These are phyloP conservation scores for Pollenia labialis DNA, from an alignment of 2,888 invertebrate species.

Conservation along the genomic window DNA sequence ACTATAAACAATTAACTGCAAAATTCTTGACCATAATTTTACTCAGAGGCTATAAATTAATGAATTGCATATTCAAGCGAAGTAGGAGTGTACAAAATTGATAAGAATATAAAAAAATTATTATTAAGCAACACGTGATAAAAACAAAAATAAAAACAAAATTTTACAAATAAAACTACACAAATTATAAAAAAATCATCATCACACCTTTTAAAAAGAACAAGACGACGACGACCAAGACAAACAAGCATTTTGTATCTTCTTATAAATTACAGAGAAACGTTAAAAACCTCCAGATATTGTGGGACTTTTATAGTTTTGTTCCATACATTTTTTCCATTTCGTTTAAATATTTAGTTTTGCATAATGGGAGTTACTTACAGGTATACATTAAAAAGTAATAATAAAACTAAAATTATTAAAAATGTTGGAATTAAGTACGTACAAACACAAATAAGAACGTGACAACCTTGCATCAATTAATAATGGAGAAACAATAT, in stretches of 20 bases:
- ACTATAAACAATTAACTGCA: slow-evolving; percentile 41
- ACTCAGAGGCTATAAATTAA: slow-evolving; percentile 26
- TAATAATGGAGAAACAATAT: slow-evolving; percentile 53
- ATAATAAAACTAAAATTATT: not conserved
- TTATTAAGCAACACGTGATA: slow-evolving; percentile 67
- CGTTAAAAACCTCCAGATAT: slow-evolving; percentile 17
- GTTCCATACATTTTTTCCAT: not conserved
- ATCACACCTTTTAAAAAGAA: slow-evolving; percentile 63
- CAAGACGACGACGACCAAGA: slow-evolving; percentile 1
- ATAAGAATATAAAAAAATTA: slow-evolving; percentile 57
- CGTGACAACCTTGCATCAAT: slow-evolving; percentile 74
- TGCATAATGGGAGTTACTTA: slow-evolving; percentile 48
- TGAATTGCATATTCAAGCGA: slow-evolving; percentile 60
- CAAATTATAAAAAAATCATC: slow-evolving; percentile 1
- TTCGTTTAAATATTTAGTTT: slow-evolving; percentile 34
- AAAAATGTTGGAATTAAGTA: slow-evolving; percentile 27
- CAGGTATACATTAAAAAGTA: slow-evolving; percentile 6
- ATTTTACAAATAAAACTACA: slow-evolving; percentile 1
- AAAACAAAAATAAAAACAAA: slow-evolving; percentile 21
- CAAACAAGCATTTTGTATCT: not conserved
- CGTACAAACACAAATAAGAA: slow-evolving; percentile 62
- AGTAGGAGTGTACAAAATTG: slow-evolving; percentile 68
- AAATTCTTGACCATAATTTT: slow-evolving; percentile 43
- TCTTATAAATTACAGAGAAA: slow-evolving; percentile 39
- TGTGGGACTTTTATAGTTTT: not conserved